Evolutionary conservation across 2,888 invertebrate genomes (phyloP).

Genomic region (Cyrtodaria siliqua): DNA sequence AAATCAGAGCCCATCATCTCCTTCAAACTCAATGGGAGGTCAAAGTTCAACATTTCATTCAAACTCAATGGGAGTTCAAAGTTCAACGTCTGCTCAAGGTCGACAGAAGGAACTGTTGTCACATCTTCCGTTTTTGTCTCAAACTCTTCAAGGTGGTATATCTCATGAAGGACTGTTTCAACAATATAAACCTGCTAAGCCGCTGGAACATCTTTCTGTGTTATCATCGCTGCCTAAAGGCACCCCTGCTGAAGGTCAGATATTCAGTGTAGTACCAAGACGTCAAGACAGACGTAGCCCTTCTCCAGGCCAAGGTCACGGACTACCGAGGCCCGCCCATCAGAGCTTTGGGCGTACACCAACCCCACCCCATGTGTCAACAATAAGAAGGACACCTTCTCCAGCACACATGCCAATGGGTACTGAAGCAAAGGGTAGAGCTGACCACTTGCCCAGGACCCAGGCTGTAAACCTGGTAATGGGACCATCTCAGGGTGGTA

Average conservation of each 20-base stretch:
- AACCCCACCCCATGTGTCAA: conserved; percentile 56
- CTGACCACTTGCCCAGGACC: conserved; percentile 24
- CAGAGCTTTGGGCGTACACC: conserved; percentile 23
- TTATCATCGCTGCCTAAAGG: background rate
- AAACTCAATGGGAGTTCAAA: background rate
- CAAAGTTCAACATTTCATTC: conserved; percentile 6
- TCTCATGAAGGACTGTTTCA: conserved; percentile 48
- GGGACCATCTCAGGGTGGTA: background rate
- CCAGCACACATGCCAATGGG: conserved; percentile 64
- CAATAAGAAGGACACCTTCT: conserved; percentile 67
- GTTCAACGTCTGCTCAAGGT: conserved; percentile 18
- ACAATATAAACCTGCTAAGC: conserved; percentile 31
- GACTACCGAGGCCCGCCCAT: conserved; percentile 52
- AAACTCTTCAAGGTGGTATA: conserved; percentile 40
- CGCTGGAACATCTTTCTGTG: background rate
- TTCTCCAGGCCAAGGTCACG: background rate
- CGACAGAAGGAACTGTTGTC: conserved; percentile 39
- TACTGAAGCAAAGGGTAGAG: conserved; percentile 26
- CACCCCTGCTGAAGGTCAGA: background rate
- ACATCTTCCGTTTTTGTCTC: conserved; percentile 36
- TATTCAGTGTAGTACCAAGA: background rate
- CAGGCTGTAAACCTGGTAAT: conserved; percentile 49
- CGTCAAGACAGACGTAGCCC: conserved; percentile 1
- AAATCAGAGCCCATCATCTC: conserved; percentile 8
- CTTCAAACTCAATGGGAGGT: background rate